These are phyloP conservation scores for Spheniscus mendiculus DNA, from an alignment of 2,113 vertebrate genomes.

Conservation along the genomic window DNA sequence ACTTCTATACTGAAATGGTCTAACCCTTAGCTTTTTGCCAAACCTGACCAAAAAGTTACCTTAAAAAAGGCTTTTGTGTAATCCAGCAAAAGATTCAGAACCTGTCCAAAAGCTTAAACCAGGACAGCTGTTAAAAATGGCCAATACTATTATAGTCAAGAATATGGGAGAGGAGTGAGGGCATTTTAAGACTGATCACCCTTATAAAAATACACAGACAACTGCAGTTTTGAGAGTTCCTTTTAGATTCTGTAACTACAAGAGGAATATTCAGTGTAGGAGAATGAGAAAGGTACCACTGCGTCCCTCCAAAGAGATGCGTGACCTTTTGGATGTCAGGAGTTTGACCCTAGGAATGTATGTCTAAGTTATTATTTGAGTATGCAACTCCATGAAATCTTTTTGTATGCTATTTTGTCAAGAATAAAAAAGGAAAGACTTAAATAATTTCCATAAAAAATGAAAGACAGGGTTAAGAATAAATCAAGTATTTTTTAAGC, in stretches of 20 bases:
- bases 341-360: not conserved
- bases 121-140: not conserved
- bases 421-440: not conserved
- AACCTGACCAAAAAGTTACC: not conserved
- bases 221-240: not conserved
- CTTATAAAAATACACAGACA: not conserved
- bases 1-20: not conserved
- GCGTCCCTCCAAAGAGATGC: not conserved
- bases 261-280: not conserved
- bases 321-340: not conserved
- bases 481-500: not conserved
- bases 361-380: not conserved
- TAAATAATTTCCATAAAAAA: not conserved
- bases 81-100: not conserved
- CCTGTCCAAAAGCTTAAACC: not conserved
- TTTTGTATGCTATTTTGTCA: not conserved
- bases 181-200: not conserved
- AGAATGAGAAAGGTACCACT: not conserved
- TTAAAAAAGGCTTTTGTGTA: not conserved
- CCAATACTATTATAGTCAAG: not conserved
- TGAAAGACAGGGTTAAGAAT: not conserved
- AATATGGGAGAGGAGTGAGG: not conserved
- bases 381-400: not conserved
- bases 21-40: not conserved
- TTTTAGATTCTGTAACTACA: not conserved